A percentile compares a stretch with the other conserved stretches of the same genome.
These are phyloP conservation scores for Oasisia sp. DNA, from an alignment of 2,888 invertebrate species.

Conservation along the genomic window DNA sequence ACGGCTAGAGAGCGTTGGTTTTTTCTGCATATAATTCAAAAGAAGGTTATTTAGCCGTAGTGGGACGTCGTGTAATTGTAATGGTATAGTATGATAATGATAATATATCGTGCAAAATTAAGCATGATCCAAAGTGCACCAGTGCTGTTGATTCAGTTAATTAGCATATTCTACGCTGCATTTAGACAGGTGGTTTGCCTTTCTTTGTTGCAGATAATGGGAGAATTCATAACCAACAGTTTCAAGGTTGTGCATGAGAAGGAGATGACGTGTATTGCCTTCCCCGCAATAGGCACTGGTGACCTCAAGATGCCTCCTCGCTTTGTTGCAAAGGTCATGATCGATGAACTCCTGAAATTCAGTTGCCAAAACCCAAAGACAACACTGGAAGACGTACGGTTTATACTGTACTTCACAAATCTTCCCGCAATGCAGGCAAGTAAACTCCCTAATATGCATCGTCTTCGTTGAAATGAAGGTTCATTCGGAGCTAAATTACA, in stretches of 20 bases:
- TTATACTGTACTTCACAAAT: constrained; percentile 45
- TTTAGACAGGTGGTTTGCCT: too few relatives aligned
- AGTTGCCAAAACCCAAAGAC: constrained; percentile 39
- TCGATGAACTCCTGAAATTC: constrained; percentile 33
- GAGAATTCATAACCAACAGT: constrained; percentile 44
- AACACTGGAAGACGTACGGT: constrained; percentile 40
- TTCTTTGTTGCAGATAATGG: constrained; percentile 40
- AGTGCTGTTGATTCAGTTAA: too few relatives aligned
- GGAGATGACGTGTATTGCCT: constrained; percentile 44
- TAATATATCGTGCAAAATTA: too few relatives aligned
- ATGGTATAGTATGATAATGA: too few relatives aligned
- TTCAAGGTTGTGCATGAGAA: constrained; percentile 36
- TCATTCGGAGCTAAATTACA: too few relatives aligned
- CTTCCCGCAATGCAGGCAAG: constrained; percentile 21
- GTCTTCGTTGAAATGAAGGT: not conserved
- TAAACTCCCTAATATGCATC: not conserved
- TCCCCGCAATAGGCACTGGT: constrained; percentile 55
- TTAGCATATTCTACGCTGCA: too few relatives aligned
- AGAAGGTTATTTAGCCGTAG: too few relatives aligned
- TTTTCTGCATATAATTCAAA: too few relatives aligned
- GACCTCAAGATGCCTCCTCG: constrained; percentile 42
- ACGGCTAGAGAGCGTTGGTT: too few relatives aligned
- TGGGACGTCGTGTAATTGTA: too few relatives aligned
- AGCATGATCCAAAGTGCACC: too few relatives aligned
- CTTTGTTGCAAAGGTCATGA: not conserved